Evolutionary conservation across 2,888 invertebrate species (phyloP).

Genomic region (Flabesymbios commensalis): DNA sequence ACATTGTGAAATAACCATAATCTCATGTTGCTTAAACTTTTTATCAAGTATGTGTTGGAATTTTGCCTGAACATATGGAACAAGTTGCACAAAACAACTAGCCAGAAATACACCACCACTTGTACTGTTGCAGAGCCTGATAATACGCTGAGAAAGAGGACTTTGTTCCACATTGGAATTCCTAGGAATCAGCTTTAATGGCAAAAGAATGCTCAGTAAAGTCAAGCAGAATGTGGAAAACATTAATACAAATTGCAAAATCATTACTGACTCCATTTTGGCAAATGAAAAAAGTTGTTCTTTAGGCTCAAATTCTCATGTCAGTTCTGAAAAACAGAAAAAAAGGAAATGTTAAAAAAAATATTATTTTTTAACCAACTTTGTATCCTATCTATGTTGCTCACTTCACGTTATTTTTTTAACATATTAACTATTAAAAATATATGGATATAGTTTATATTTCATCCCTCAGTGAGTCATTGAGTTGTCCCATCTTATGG

Average conservation of each 20-base stretch:
- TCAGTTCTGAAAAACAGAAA: too few relatives aligned
- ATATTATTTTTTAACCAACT: too few relatives aligned
- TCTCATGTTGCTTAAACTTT: neutral
- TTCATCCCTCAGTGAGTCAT: too few relatives aligned
- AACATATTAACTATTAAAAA: too few relatives aligned
- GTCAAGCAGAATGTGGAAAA: conserved; percentile 23
- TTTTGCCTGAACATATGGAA: conserved; percentile 50
- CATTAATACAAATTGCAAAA: conserved; percentile 23
- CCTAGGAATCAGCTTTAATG: conserved; percentile 18
- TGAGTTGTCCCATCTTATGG: too few relatives aligned
- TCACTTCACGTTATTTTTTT: too few relatives aligned
- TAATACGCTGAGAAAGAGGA: conserved; percentile 18
- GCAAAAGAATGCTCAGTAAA: conserved; percentile 27
- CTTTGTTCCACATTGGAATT: neutral
- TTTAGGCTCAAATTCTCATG: too few relatives aligned
- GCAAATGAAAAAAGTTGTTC: too few relatives aligned
- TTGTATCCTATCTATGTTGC: too few relatives aligned
- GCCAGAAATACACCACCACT: conserved; percentile 57
- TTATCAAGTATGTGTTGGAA: conserved; percentile 32
- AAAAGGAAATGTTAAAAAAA: too few relatives aligned
- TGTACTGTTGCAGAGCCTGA: conserved; percentile 44
- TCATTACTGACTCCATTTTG: conserved; percentile 18
- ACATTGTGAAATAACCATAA: conserved; percentile 9
- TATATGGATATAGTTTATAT: too few relatives aligned
- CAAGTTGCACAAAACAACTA: conserved; percentile 55